A percentile compares a stretch with the other conserved stretches of the same genome.
Evolutionary conservation across 2,797 vertebrate genomes (phyloP).

Genomic region (Helicolenus hilgendorfi): DNA sequence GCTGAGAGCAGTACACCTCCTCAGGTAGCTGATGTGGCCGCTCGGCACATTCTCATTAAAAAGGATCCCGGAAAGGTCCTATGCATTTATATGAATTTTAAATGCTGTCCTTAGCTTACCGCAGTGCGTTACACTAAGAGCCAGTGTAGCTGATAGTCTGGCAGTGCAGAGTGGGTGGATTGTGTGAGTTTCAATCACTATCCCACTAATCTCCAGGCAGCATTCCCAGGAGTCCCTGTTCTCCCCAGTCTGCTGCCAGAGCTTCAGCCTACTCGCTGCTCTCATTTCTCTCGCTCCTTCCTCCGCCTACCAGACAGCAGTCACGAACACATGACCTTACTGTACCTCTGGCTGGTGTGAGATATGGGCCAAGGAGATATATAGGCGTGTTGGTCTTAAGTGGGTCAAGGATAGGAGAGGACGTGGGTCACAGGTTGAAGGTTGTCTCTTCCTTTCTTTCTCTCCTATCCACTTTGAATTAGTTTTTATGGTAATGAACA

Average conservation of each 20-base stretch:
- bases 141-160: conserved; percentile 22
- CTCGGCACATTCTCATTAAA: conserved; percentile 45
- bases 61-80: not conserved
- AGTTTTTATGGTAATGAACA: not conserved
- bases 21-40: conserved; percentile 34
- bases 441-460: not conserved
- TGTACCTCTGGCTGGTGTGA: conserved; percentile 38
- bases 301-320: conserved; percentile 47
- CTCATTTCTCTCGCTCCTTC: conserved; percentile 44
- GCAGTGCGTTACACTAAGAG: not conserved
- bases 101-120: conserved; percentile 1
- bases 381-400: conserved; percentile 33
- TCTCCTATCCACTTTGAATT: not conserved
- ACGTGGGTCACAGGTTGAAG: conserved; percentile 8
- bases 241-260: conserved; percentile 59
- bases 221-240: conserved; percentile 63
- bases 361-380: conserved; percentile 64
- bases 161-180: conserved; percentile 52
- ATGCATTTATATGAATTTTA: conserved; percentile 28
- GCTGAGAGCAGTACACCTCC: conserved; percentile 31
- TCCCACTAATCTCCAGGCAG: conserved; percentile 69
- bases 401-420: conserved; percentile 46
- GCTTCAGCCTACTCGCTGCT: conserved; percentile 58
- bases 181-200: conserved; percentile 71
- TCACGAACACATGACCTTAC: conserved; percentile 45